Percentiles rank a stretch among this genome's conserved stretches.
These are phyloP conservation scores for Holcopasites calliopsidis DNA, from an alignment of 1,140 invertebrate genomes.

Conservation along the genomic window DNA sequence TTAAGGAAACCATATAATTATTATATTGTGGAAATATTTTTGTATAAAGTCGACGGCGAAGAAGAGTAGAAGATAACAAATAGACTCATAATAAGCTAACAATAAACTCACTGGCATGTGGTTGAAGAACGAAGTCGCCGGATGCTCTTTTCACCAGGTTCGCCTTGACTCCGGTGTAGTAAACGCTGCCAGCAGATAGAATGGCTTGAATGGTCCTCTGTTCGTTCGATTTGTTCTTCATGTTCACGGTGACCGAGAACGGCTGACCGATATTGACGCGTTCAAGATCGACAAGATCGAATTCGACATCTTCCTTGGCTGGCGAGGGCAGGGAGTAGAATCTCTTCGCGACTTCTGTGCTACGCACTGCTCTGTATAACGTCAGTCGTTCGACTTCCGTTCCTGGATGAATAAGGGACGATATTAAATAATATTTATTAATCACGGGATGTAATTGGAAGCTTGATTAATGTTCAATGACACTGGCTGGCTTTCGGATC, in stretches of 20 bases:
- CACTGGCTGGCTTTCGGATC: background rate
- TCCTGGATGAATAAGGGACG: conserved; percentile 75
- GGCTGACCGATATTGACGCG: conserved; percentile 84
- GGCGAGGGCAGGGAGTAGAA: conserved; percentile 82
- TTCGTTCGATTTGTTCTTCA: conserved; percentile 84
- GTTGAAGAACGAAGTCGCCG: conserved; percentile 82
- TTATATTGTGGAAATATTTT: too few relatives aligned
- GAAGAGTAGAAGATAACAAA: too few relatives aligned
- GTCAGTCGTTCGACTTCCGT: conserved; percentile 84
- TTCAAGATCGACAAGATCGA: conserved; percentile 85
- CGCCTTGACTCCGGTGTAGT: conserved; percentile 87
- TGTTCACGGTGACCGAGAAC: conserved; percentile 84
- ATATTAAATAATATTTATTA: too few relatives aligned
- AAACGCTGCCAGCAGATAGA: conserved; percentile 85
- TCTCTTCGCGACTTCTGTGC: conserved; percentile 83
- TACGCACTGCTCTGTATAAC: conserved; percentile 84
- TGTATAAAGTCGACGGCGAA: too few relatives aligned
- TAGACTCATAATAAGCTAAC: too few relatives aligned
- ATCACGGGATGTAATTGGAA: too few relatives aligned
- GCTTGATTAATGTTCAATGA: background rate
- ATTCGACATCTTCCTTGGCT: conserved; percentile 83
- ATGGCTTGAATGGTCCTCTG: conserved; percentile 83
- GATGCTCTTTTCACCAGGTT: conserved; percentile 85
- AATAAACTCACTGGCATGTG: conserved; percentile 79
- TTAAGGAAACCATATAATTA: too few relatives aligned